Evolutionary conservation across 2,113 vertebrate genomes (phyloP), one percentile per base, ranked within the genome.

Genomic region (Arothron firmamentum): DNA sequence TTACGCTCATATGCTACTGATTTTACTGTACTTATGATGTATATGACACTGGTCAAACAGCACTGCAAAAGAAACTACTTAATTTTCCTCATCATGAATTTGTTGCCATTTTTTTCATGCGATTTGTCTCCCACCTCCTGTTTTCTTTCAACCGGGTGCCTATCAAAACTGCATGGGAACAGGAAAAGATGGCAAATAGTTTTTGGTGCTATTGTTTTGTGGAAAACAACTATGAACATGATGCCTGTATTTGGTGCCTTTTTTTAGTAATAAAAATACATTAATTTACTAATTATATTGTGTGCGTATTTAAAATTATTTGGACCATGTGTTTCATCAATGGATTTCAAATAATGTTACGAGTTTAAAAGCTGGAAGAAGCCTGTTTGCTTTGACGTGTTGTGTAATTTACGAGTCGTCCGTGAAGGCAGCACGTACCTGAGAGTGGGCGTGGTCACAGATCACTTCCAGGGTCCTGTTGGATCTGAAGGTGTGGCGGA

Each of bases 181-280:
- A 51, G 80, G 67, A 67, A 67, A 61, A 70, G 81, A 65, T 83
- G 78, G 84, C 79, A 76, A 85, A 71, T 70, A 38, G 52, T 47
- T 87, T 87, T 88, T 93, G 93, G 93, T 94, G 92, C 93, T 94
- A 88, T 91, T 47, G 4, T 89, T 88, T 79, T 84, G 75, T 85
- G 74, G 59, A 89, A 85, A 84, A 83, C 80, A 81, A 80, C 85
- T 82, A 56, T 88, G 64, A 77, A 75, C 88, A 70, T 65, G 63
- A 76, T 75, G 77, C 78, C 79, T 85, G 82, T 85, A 80, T 88
- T 82, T 80, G 78, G 86, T 88, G 86, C 86, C 82, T 88, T 88
- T 87, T 87, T 87, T 86, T 80, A 79, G 50, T 77, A 80, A 88
- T 82, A 75, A 83, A 83, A 52, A 58, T 49, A 49, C 6, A 10